These are phyloP conservation scores for Pollachius pollachius DNA, from an alignment of 2,113 vertebrate species.

Conservation along the genomic window DNA sequence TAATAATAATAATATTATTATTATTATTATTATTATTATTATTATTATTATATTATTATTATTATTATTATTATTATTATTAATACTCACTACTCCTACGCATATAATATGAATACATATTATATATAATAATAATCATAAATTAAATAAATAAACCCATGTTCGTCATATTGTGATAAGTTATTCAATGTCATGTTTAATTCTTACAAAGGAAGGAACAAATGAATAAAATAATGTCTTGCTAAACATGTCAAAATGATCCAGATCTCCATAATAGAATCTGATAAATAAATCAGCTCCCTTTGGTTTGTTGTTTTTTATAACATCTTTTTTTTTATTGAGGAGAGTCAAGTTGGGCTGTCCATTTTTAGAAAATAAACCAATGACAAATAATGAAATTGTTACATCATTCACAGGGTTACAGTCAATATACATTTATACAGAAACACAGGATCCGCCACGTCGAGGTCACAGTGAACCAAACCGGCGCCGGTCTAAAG, in stretches of 20 bases:
- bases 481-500: conserved; percentile 60
- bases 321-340: conserved; percentile 79
- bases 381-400: conserved; percentile 84
- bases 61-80: not conserved
- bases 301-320: conserved; percentile 20
- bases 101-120: not conserved
- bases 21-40: not conserved
- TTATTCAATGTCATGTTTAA: too few relatives aligned
- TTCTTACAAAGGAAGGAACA: not conserved
- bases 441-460: conserved; percentile 73
- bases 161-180: not conserved
- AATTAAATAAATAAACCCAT: not conserved
- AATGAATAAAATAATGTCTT: not conserved
- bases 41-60: not conserved
- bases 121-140: not conserved
- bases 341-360: conserved; percentile 79
- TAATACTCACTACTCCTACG: too few relatives aligned
- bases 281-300: not conserved
- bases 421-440: conserved; percentile 86
- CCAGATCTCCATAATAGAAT: not conserved
- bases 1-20: not conserved
- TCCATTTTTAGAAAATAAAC: conserved; percentile 84
- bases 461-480: conserved; percentile 74
- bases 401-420: conserved; percentile 86
- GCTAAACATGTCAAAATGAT: not conserved